A percentile compares a stretch with the other conserved stretches of the same genome.
These are phyloP conservation scores for Meriones psammophilus DNA, from an alignment of 2,797 vertebrate genomes.

Conservation along the genomic window DNA sequence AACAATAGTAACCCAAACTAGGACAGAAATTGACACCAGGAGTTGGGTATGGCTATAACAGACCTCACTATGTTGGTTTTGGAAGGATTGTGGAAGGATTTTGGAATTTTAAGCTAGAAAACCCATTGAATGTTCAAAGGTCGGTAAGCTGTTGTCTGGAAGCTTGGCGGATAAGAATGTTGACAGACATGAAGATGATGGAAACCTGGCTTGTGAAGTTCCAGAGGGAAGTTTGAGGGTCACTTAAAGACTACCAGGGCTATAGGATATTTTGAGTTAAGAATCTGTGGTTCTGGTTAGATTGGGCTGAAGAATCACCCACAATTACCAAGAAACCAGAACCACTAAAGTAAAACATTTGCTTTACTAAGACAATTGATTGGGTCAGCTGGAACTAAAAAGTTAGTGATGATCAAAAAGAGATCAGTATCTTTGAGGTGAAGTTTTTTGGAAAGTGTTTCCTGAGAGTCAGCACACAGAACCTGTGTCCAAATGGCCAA, in stretches of 20 bases:
- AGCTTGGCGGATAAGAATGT: too few species aligned
- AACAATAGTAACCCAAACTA: not conserved
- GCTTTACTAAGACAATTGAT: not conserved
- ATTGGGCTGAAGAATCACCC: not conserved
- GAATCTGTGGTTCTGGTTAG: not conserved
- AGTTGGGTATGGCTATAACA: not conserved
- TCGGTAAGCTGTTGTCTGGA: too few species aligned
- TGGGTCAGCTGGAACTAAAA: too few species aligned
- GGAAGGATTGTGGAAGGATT: not conserved
- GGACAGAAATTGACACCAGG: not conserved
- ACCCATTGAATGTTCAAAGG: too few species aligned
- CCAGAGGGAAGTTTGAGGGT: too few species aligned
- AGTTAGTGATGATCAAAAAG: too few species aligned
- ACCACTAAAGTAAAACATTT: not conserved
- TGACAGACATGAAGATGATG: too few species aligned
- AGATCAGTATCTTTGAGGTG: too few species aligned
- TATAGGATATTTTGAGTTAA: not conserved
- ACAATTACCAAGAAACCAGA: not conserved
- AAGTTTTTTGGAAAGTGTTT: too few species aligned
- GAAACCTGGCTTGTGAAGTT: too few species aligned
- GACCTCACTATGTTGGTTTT: not conserved
- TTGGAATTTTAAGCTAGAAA: not conserved
- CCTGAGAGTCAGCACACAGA: too few species aligned
- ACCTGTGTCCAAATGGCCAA: not conserved
- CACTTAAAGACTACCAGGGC: not conserved